Evolutionary conservation across 1,140 invertebrate genomes (phyloP).

Genomic region (Listronotus bonariensis): DNA sequence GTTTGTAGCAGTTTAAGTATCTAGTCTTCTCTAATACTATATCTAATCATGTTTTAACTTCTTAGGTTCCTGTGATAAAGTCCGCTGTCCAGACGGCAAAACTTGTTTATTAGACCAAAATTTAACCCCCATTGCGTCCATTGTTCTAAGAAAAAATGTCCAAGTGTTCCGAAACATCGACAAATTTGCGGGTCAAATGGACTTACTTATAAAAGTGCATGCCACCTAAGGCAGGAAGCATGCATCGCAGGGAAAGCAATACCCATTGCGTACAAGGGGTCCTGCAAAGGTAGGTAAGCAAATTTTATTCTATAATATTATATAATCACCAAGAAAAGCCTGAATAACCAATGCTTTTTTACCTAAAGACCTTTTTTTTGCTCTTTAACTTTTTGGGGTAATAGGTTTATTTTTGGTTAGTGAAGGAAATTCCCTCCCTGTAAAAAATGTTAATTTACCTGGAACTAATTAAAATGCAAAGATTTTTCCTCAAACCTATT

Average conservation of each 20-base stretch:
- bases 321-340: not conserved
- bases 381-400: not conserved
- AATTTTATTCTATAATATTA: no score
- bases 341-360: not conserved
- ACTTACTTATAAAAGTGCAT: conserved; percentile 82
- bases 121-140: conserved; percentile 79
- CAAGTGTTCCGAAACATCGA: conserved; percentile 56
- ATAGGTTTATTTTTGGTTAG: not conserved
- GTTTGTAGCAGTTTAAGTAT: no score
- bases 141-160: conserved; percentile 69
- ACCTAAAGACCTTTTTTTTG: no score
- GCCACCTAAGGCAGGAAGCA: conserved; percentile 81
- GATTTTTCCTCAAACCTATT: no score
- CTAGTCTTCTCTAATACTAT: no score
- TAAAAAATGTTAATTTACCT: no score
- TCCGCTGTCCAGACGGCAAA: conserved; percentile 78
- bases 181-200: conserved; percentile 87
- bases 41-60: not conserved
- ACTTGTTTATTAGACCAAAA: conserved; percentile 87
- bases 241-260: conserved; percentile 81
- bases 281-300: conserved; percentile 61
- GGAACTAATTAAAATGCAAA: no score
- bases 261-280: conserved; percentile 83
- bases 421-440: not conserved
- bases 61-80: conserved; percentile 74